Evolutionary conservation across 2,113 vertebrate genomes (phyloP).

Genomic region (Perccottus glenii): DNA sequence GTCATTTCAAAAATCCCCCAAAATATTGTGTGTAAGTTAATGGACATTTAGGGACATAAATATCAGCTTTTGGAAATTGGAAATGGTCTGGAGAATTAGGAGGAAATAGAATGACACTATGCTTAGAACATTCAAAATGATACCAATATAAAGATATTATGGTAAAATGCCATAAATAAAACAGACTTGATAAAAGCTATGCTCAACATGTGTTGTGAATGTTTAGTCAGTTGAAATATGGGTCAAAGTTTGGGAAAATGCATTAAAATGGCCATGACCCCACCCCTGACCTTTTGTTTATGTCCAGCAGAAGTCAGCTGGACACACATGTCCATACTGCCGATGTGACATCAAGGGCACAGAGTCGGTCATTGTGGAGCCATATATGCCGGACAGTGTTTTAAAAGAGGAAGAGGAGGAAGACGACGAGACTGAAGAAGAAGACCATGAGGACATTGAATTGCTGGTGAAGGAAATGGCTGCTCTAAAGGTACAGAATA

Average conservation of each 20-base stretch:
- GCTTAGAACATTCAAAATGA: no score
- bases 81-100: no score
- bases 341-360: slow-evolving; percentile 84
- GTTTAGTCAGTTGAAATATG: no score
- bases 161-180: no score
- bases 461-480: slow-evolving; percentile 76
- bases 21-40: no score
- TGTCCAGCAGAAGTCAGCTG: slow-evolving; percentile 77
- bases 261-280: slow-evolving; percentile 9
- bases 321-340: slow-evolving; percentile 87
- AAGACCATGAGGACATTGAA: slow-evolving; percentile 80
- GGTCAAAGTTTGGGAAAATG: neutral
- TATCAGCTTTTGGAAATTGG: no score
- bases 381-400: slow-evolving; percentile 27
- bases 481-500: slow-evolving; percentile 62
- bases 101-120: no score
- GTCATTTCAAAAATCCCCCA: no score
- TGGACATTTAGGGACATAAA: no score
- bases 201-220: no score
- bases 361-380: slow-evolving; percentile 74
- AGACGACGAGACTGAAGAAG: slow-evolving; percentile 59
- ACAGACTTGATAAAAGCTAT: neutral
- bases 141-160: no score
- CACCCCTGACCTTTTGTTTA: neutral
- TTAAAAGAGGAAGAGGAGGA: slow-evolving; percentile 17